Conservation (phyloP, 1,140 invertebrate species). For the Heliconius congener region DNA sequence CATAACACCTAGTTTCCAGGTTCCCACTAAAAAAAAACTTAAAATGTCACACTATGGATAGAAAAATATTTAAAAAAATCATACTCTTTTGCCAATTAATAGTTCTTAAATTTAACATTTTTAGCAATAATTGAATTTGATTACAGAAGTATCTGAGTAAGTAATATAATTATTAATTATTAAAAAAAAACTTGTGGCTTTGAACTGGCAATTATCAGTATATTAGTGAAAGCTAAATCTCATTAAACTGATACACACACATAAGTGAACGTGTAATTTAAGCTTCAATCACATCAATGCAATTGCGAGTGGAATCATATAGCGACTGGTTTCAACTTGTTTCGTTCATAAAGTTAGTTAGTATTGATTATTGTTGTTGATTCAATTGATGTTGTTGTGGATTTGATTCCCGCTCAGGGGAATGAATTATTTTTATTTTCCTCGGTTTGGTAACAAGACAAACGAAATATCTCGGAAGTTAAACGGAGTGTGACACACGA, state of each 20-base stretch:
- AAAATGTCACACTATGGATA: too few species aligned
- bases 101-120: not conserved
- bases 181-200: not conserved
- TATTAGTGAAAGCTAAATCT: not conserved
- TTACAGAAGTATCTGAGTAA: too few species aligned
- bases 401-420: too few species aligned
- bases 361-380: too few species aligned
- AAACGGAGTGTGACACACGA: not conserved
- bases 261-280: conserved; percentile 9
- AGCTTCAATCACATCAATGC: conserved; percentile 21
- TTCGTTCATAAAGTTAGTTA: conserved; percentile 20
- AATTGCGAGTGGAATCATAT: conserved; percentile 30
- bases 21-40: too few species aligned
- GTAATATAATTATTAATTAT: not conserved
- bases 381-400: too few species aligned
- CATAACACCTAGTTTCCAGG: too few species aligned
- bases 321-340: conserved; percentile 32
- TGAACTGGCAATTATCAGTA: not conserved
- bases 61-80: too few species aligned
- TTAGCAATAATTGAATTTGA: not conserved
- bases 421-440: too few species aligned
- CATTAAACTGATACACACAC: not conserved
- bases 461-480: not conserved
- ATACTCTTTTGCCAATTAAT: too few species aligned
- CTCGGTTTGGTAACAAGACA: not conserved